Base-by-base conservation (phyloP, 2,113 vertebrate genomes). In the Antechinus flavipes region DNA sequence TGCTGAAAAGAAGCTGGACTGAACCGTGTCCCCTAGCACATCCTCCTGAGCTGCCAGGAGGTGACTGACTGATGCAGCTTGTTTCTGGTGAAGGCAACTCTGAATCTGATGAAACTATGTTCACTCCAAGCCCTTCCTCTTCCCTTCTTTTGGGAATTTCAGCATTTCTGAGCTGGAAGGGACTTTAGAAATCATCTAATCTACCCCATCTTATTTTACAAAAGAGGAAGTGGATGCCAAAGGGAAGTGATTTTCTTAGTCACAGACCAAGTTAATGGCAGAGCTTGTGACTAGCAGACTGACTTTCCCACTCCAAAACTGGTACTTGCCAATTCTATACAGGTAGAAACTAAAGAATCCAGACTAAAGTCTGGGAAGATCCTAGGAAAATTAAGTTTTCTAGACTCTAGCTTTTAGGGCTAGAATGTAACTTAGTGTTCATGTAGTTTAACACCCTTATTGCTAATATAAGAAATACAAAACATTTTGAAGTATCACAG, bases 1-100 rank as follows among this genome's bases (percentile, higher is more conserved):
- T n/a, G 90, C 54, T 3, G 0, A 30, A 9, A 94, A 97, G 96
- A 90, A 96, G 90, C 95, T 0, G 53, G 0, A 93, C 94, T 94
- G 96, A 93, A 94, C 95, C 35, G 1, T 89, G 96, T 97, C 98
- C 97, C 90, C 6, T 4, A 96, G 97, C 95, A 27, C 95, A 94
- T 94, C 91, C 95, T 97, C 95, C 96, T 52, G 35, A 93, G 56
- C 96, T 96, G 6, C 12, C 96, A 58, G 2, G 6, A 42, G 68
- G 68, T 90, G 93, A 93, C 96, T 93, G 84, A 96, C 91, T 97
- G 96, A 94, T 96, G 61, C 90, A 84, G 46, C 96, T 96, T 95
- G 97, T 97, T 97, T 94, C 0, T 96, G 89, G 95, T 95, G 97
- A 97, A 95, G 49, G 96, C 92, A 96, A 54, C 94, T 91, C 96